phyloP scores from a whole-genome alignment of 2,113 vertebrate genomes.

The Xenopus tropicalis region DNA sequence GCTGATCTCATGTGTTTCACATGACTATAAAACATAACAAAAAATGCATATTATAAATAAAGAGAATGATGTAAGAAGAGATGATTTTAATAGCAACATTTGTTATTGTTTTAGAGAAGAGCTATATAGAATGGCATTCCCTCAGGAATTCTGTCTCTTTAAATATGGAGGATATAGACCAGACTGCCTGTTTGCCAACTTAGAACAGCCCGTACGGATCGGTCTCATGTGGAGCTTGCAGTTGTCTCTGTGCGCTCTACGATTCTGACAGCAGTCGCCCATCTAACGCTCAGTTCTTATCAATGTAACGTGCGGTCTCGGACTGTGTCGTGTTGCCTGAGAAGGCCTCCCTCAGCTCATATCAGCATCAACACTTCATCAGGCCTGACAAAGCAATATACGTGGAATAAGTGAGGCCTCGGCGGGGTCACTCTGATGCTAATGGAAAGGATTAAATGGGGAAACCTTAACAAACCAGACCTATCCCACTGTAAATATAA shows the following conservation, averaged over 20 bases:
- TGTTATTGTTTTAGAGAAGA: too few relatives aligned
- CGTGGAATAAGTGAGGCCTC: slow-evolving; percentile 50
- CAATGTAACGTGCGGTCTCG: slow-evolving; percentile 47
- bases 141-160: not conserved
- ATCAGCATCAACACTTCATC: slow-evolving; percentile 63
- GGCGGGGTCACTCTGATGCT: slow-evolving; percentile 59
- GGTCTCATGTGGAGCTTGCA: not conserved
- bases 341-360: slow-evolving; percentile 55
- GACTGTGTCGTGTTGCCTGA: slow-evolving; percentile 50
- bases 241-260: slow-evolving; percentile 4
- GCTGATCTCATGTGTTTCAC: too few relatives aligned
- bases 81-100: too few relatives aligned
- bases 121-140: too few relatives aligned
- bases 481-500: too few relatives aligned
- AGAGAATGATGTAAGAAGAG: too few relatives aligned
- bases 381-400: slow-evolving; percentile 55
- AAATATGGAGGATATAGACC: not conserved
- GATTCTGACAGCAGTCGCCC: slow-evolving; percentile 51
- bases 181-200: not conserved
- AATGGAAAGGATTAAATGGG: slow-evolving; percentile 58
- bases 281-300: slow-evolving; percentile 51
- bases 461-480: slow-evolving; percentile 45
- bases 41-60: too few relatives aligned
- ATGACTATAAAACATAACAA: too few relatives aligned
- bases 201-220: not conserved